phyloP scores from a whole-genome alignment of 2,888 invertebrate species.

The Stenichneumon culpator region DNA sequence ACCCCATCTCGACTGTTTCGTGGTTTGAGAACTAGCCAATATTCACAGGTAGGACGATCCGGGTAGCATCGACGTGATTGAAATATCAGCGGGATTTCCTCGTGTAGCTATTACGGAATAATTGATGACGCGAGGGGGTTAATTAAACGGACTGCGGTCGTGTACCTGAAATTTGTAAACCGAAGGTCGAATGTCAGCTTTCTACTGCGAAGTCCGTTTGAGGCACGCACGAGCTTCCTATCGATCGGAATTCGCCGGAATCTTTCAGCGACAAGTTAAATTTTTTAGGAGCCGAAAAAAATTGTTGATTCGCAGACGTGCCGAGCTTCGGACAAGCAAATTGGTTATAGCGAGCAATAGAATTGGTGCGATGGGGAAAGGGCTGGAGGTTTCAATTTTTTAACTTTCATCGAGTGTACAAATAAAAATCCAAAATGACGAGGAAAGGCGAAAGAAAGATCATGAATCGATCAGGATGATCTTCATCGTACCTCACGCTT shows the following conservation, averaged over 20 bases:
- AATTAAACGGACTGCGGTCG: background rate
- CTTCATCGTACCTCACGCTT: background rate
- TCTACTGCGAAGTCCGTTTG: background rate
- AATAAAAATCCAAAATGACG: no score
- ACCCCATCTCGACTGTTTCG: background rate
- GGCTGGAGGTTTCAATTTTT: no score
- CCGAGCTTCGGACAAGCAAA: background rate
- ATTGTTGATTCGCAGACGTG: background rate
- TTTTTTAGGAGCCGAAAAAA: background rate
- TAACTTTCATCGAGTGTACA: background rate
- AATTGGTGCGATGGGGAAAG: background rate
- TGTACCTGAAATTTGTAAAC: slow-evolving; percentile 11
- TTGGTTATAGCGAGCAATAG: background rate
- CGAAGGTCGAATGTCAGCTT: background rate
- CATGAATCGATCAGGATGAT: background rate
- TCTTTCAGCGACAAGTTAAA: background rate
- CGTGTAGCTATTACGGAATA: slow-evolving; percentile 15
- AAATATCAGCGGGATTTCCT: slow-evolving; percentile 7
- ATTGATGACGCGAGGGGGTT: slow-evolving; percentile 6
- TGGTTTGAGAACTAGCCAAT: slow-evolving; percentile 35
- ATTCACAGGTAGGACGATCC: background rate
- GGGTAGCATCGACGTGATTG: slow-evolving; percentile 8
- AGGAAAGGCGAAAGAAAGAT: background rate
- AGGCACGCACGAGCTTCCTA: background rate
- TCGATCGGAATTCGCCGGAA: background rate